Conservation (phyloP, 2,113 vertebrate genomes). For the Microcebus griseorufus region DNA sequence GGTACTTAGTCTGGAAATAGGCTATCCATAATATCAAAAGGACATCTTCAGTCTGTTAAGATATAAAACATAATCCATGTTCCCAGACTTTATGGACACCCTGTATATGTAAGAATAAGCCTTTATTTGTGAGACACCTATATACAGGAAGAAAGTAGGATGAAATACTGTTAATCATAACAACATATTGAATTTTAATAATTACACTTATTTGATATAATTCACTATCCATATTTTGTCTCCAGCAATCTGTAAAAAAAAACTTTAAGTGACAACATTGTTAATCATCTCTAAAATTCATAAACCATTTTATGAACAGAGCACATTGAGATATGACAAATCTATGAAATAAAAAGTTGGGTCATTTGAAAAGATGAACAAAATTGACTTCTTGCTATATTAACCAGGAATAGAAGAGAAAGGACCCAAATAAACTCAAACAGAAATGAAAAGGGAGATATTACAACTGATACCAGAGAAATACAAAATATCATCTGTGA, state of each 20-base stretch:
- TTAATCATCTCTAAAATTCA: neutral
- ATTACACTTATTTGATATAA: slow-evolving; percentile 9
- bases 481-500: too few relatives aligned
- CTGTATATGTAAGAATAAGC: neutral
- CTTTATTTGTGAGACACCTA: neutral
- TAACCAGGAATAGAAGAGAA: too few relatives aligned
- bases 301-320: neutral
- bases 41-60: neutral
- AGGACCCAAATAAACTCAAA: too few relatives aligned
- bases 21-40: neutral
- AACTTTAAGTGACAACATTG: neutral
- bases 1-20: neutral
- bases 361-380: too few relatives aligned
- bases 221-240: neutral
- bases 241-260: neutral
- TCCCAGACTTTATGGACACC: neutral
- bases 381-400: too few relatives aligned
- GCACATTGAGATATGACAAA: neutral
- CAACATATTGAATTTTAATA: neutral
- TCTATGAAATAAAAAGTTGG: neutral
- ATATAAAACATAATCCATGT: neutral
- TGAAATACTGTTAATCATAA: neutral
- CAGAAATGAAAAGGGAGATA: too few relatives aligned
- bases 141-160: neutral
- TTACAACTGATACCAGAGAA: too few relatives aligned